Evolutionary conservation across 2,888 invertebrate genomes (phyloP).

Genomic region (Dermolepida albohirtum): DNA sequence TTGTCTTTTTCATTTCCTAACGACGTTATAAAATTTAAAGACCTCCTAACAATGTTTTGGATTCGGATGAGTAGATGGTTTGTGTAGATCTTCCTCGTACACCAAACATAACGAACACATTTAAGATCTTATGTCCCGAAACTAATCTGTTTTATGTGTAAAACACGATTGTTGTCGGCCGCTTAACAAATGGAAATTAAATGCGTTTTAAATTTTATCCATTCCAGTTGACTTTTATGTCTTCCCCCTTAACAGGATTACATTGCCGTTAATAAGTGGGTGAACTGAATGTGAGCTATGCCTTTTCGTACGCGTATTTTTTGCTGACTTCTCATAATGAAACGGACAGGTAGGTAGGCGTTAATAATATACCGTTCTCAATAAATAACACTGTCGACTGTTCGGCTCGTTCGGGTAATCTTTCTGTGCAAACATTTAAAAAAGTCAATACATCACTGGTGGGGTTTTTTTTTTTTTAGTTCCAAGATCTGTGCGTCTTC

Average conservation of each 20-base stretch:
- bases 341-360: constrained; percentile 52
- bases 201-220: constrained; percentile 56
- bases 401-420: constrained; percentile 54
- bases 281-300: neutral
- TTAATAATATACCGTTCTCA: constrained; percentile 9
- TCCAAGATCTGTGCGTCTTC: too few relatives aligned
- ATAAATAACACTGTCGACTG: constrained; percentile 51
- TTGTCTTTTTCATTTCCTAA: too few relatives aligned
- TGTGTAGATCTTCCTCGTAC: neutral
- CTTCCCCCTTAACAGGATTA: constrained; percentile 39
- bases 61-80: too few relatives aligned
- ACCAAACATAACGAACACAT: constrained; percentile 25
- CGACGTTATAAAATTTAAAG: too few relatives aligned
- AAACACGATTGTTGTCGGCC: constrained; percentile 55
- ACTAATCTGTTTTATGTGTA: constrained; percentile 49
- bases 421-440: constrained; percentile 59
- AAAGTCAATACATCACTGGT: constrained; percentile 53
- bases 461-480: too few relatives aligned
- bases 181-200: constrained; percentile 55
- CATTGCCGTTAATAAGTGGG: constrained; percentile 15
- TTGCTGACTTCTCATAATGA: constrained; percentile 21
- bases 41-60: too few relatives aligned
- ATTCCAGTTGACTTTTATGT: constrained; percentile 58
- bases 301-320: too few relatives aligned
- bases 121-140: constrained; percentile 27